Base-by-base conservation (phyloP, 2,888 invertebrate genomes). In the Epinotia brunnichana region DNA sequence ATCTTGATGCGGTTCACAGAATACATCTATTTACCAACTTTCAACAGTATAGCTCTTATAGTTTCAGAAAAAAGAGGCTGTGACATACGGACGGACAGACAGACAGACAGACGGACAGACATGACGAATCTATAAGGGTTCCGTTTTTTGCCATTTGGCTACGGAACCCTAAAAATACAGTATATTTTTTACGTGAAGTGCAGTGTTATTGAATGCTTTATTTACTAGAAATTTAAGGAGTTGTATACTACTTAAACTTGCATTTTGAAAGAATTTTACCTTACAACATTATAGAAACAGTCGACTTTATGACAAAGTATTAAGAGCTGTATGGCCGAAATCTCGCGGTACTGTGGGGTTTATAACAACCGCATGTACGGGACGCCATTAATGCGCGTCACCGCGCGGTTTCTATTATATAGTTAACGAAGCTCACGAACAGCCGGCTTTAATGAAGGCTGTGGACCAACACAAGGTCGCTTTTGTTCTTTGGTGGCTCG, bases 401-500 rank as follows among this genome's bases (percentile, higher is more conserved):
- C 71, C 13, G 17, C 54, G 75, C 76, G 77, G 80, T 75, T 80
- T 80, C 75, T 76, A 77, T 80, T 80, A 75, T 76, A 77, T 78
- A 78, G 80, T 82, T 85, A 83, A 85, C 83, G 83, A 84, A 85
- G 82, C 85, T 82, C 78, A 78, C 77, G 80, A 69, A 70, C 59
- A 44, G 61, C 63, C 53, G 48, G 70, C 53, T 73, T 75, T 74
- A 74, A 75, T 75, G 71, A 59, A 69, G 69, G 44, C 66, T 66
- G 61, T 56, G 83, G 83, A 79, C 79, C 62, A 87, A 86, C 85
- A 86, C 81, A 83, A 81, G 76, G 81, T 81, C 74, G 76, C 83
- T 87, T 87, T 89, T 89, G 87, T 90, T 88, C 85, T 85, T 83
- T 82, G 81, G 83, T 76, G 78, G 82, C 86, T 89, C 85, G 87